Evolutionary conservation across 2,888 invertebrate genomes (phyloP).

Genomic region (Cactoblastis cactorum): DNA sequence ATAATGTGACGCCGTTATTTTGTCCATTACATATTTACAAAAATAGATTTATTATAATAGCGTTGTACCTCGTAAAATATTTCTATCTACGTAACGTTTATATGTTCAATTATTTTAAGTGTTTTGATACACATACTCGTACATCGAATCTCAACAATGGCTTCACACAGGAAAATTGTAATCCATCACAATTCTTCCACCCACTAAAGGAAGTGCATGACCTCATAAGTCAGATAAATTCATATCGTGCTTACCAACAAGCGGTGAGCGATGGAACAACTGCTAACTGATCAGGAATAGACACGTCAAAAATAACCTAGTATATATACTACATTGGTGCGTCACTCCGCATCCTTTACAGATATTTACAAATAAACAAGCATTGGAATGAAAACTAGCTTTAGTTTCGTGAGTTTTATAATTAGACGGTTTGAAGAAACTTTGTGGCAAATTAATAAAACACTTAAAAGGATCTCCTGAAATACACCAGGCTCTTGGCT

Average conservation of each 20-base stretch:
- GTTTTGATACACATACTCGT: background rate
- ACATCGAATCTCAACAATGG: background rate
- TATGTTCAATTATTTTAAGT: background rate
- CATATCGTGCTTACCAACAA: conserved; percentile 19
- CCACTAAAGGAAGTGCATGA: conserved; percentile 17
- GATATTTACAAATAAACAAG: background rate
- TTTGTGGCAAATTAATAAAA: conserved; percentile 73
- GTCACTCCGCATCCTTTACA: background rate
- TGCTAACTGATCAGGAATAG: conserved; percentile 15
- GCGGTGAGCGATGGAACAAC: conserved; percentile 21
- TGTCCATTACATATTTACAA: no score
- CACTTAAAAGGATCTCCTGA: conserved; percentile 69
- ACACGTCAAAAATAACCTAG: background rate
- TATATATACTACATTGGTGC: background rate
- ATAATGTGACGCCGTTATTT: no score
- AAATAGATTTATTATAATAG: background rate
- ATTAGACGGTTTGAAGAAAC: conserved; percentile 44
- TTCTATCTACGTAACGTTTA: background rate
- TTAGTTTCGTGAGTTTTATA: conserved; percentile 1
- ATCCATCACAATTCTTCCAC: conserved; percentile 3
- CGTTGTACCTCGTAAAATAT: background rate
- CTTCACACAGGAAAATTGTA: background rate
- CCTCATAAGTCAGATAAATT: conserved; percentile 17
- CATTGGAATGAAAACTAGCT: background rate
- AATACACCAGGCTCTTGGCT: conserved; percentile 61